Evolutionary conservation across 2,797 vertebrate genomes (phyloP).

Genomic region (Peromyscus attwateri): DNA sequence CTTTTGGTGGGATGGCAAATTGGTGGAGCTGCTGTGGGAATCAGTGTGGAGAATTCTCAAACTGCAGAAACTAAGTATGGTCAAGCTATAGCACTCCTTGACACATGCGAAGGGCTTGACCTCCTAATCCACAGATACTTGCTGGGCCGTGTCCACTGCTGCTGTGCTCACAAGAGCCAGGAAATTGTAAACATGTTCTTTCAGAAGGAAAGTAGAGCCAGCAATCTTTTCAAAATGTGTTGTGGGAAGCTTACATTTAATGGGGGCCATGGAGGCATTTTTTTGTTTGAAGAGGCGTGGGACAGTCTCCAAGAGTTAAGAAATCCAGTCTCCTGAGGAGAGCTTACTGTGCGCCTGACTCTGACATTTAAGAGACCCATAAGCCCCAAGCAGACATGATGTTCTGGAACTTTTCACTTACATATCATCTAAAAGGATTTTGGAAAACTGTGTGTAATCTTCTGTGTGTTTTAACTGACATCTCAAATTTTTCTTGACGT

Average conservation of each 20-base stretch:
- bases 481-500: constrained; percentile 20
- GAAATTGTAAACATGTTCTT: not conserved
- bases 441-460: not conserved
- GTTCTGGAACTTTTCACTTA: constrained; percentile 22
- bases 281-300: not conserved
- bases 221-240: not conserved
- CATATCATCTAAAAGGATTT: constrained; percentile 23
- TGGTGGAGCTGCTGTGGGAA: not conserved
- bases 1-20: not conserved
- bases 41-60: not conserved
- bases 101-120: not conserved
- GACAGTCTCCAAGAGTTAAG: not conserved
- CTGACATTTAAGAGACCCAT: not conserved
- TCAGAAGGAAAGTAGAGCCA: not conserved
- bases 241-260: not conserved
- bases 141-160: not conserved
- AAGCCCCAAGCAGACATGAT: not conserved
- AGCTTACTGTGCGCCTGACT: not conserved
- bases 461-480: constrained; percentile 31
- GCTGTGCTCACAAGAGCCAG: not conserved
- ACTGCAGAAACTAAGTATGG: not conserved
- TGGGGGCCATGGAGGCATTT: not conserved
- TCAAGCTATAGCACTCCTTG: not conserved
- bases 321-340: not conserved
- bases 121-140: not conserved